phyloP scores from a whole-genome alignment of 2,888 invertebrate genomes.

The Cephus rjabovi region DNA sequence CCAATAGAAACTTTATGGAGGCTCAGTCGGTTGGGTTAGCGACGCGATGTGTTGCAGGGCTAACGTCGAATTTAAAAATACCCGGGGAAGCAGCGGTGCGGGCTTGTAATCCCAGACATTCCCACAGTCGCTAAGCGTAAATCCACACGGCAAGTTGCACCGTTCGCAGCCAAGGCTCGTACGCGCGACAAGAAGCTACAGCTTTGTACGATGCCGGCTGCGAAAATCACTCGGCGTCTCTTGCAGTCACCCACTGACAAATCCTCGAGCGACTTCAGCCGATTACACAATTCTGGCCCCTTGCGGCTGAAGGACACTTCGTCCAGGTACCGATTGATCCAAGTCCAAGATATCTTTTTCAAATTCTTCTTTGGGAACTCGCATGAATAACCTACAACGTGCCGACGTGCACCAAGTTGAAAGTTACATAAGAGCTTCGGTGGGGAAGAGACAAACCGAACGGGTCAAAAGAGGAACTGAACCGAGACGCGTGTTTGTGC shows the following conservation, averaged over 20 bases:
- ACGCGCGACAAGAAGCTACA: neutral
- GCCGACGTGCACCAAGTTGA: neutral
- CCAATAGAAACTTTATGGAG: neutral
- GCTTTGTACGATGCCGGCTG: neutral
- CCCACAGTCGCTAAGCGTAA: no score
- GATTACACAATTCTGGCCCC: neutral
- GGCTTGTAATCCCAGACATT: no score
- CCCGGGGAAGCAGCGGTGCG: neutral
- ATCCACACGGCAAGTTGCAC: no score
- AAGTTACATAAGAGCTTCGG: neutral
- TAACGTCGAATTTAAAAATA: neutral
- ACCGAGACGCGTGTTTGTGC: neutral
- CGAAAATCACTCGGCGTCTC: neutral
- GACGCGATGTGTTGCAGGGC: neutral
- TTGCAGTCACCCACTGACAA: neutral
- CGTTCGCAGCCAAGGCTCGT: neutral
- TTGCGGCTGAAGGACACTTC: neutral
- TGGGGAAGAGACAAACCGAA: neutral
- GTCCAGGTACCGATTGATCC: neutral
- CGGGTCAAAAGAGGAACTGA: neutral
- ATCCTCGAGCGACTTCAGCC: neutral
- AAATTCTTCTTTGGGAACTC: neutral
- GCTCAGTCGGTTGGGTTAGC: neutral
- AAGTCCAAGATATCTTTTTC: neutral
- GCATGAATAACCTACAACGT: neutral